Base-by-base conservation (phyloP, 1,140 invertebrate genomes). In the Drosophila busckii region DNA sequence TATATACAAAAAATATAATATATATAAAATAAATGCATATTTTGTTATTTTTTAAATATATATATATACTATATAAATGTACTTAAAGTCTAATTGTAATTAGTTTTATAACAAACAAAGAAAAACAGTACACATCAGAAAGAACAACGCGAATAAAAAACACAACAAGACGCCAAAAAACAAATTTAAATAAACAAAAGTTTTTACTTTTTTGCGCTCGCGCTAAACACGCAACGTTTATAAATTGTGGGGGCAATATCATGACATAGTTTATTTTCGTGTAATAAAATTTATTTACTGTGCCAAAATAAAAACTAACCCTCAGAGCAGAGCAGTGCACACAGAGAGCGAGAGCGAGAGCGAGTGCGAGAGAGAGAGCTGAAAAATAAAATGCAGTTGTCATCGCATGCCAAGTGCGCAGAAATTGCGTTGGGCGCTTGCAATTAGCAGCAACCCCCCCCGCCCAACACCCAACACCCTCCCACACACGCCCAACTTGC, bases 391-490 rank as follows among this genome's bases (percentile, higher is more conserved):
- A 8, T 58, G 52, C 40, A 55, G 34, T 6, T 58, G 23, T 15
- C 34, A 28, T 58, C 46, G 54, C 70, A 69, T 56, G 73, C 73
- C 73, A 78, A 78, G 55, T 78, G 73, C 73, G 73, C 73, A 78
- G 59, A 68, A 75, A 60, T 64, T 80, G 73, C 73, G 68, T 78
- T 73, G 34, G 32, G 28, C 31, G 60, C 45, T 17, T 37, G 9
- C 54, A 61, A 52, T 61, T 41, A 13, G 34, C 50, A 25, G 15
- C 48, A 41, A 26, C 52, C n/a, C n/a, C n/a, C n/a, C n/a, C 29
- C 19, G 9, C 17, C 5, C n/a, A 20, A 17, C 3, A 37, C 20
- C 9, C 28, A 19, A 5, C 10, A 2, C 52, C 3, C 15, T 23
- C 41, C 7, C 35, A 37, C 13, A 19, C 55, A 32, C 20, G 6